phyloP scores from a whole-genome alignment of 1,140 invertebrate species.

The Diachasmimorpha longicaudata region DNA sequence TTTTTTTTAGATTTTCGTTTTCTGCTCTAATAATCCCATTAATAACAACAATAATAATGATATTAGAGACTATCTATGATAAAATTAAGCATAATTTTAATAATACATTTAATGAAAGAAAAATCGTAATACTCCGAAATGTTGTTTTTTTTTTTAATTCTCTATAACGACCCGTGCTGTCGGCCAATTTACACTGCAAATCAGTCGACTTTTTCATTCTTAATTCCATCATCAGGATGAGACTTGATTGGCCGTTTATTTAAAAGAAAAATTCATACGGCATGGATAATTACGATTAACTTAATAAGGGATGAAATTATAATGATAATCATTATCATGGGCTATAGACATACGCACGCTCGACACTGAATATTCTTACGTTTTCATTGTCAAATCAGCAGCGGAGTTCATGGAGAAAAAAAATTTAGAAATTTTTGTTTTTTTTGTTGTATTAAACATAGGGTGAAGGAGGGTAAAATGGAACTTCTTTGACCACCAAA shows the following conservation, averaged over 20 bases:
- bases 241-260: constrained; percentile 5
- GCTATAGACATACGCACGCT: constrained; percentile 38
- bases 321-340: constrained; percentile 43
- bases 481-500: too few species aligned
- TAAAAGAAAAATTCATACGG: background rate
- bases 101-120: constrained; percentile 27
- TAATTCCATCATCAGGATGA: background rate
- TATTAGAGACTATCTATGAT: constrained; percentile 25
- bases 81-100: constrained; percentile 23
- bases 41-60: constrained; percentile 38
- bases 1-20: background rate
- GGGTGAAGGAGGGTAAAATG: too few species aligned
- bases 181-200: background rate
- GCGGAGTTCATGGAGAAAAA: too few species aligned
- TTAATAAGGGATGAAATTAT: constrained; percentile 43
- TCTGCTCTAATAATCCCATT: constrained; percentile 22
- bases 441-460: too few species aligned
- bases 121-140: constrained; percentile 31
- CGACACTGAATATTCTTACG: background rate
- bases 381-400: background rate
- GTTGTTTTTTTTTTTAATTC: constrained; percentile 1
- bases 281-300: constrained; percentile 15
- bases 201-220: constrained; percentile 13
- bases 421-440: too few species aligned
- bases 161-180: background rate